Evolutionary conservation across 2,888 invertebrate species (phyloP), one percentile per base, ranked within the genome.

Genomic region (Pyrochroa serraticornis): DNA sequence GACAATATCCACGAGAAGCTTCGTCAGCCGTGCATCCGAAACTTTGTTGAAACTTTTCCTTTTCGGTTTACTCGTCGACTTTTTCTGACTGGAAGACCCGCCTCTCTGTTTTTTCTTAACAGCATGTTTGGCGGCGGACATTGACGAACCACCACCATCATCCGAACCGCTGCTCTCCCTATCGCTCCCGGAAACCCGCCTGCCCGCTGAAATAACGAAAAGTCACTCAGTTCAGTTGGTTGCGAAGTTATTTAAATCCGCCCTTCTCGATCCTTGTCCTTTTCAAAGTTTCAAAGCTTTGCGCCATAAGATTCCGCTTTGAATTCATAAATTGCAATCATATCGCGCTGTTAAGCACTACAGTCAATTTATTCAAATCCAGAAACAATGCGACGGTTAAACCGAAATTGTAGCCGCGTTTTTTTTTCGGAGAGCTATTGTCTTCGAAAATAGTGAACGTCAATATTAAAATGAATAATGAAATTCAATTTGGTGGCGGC

Each of bases 391-490:
- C 22, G 22, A 22, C 22, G 22, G 22, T 22, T 41, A 41, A 22
- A 41, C 36, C 10, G 36, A 9, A 10, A 30, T 22, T 41, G n/a
- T 41, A 22, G 9, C 7, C 12, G 22, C 14, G 9, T 41, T 38
- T 38, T 9, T 38, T 7, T 10, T 12, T 38, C 14, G 12, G 14
- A 8, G 30, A 14, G 10, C 57, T 35, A 62, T 62, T 59, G 59
- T 62, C 56, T 57, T 55, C 45, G 31, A 14, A 41, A 56, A 52
- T 57, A 62, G 49, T 62, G 59, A 59, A 58, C 47, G 59, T 59
- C 62, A 54, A 62, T 62, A 62, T 62, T 51, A 62, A 62, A 62
- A 62, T 62, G 62, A 62, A 62, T 62, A 62, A 62, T 62, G 62
- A 60, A 57, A 59, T 58, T 58, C 53, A 58, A 58, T 58, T 58